Conservation (phyloP, 2,797 vertebrate species). For the Balearica regulorum region DNA sequence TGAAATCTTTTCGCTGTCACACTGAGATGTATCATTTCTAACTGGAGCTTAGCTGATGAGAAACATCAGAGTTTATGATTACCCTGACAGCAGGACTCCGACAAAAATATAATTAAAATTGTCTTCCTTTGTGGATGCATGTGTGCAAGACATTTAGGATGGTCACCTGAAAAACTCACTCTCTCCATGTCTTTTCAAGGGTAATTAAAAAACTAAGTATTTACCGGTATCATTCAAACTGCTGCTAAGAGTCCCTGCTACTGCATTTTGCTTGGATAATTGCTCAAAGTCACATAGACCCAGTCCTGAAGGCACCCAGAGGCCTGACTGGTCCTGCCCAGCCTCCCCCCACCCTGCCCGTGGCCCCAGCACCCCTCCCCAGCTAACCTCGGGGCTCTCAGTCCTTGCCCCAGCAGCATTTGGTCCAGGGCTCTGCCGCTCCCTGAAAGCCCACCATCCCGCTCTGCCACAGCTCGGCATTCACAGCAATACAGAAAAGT, state of each 20-base stretch:
- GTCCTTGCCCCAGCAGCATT: background rate
- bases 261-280: background rate
- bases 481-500: background rate
- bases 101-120: slow-evolving; percentile 18
- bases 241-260: background rate
- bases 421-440: background rate
- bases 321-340: background rate
- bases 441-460: no score
- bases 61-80: slow-evolving; percentile 31
- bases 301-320: background rate
- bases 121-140: background rate
- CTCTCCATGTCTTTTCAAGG: background rate
- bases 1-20: slow-evolving; percentile 32
- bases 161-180: background rate
- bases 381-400: background rate
- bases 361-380: background rate
- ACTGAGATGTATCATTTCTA: slow-evolving; percentile 38
- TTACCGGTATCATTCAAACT: background rate
- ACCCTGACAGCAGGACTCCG: background rate
- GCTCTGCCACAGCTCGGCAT: background rate
- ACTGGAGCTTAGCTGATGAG: background rate
- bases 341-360: background rate
- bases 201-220: background rate
- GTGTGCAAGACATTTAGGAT: background rate
- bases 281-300: rapidly evolving